Base-by-base conservation (phyloP, 2,888 invertebrate species). In the Bombylius major region DNA sequence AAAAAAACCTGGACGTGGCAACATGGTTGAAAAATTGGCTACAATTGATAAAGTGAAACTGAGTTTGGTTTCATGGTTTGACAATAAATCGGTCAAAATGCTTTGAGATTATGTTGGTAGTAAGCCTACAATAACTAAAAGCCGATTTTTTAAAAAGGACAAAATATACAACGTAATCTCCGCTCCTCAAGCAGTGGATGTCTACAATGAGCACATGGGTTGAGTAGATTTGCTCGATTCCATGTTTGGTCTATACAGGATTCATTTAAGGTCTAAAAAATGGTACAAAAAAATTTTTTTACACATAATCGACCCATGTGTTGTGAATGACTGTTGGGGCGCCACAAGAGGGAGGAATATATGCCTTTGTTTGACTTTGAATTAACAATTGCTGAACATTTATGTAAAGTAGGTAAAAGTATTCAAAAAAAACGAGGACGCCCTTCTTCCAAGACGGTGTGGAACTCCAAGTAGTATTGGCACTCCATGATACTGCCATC, bases 21-120 rank as follows among this genome's bases (percentile, higher is more conserved):
- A 36, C 33, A 54, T 54, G 44, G 51, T 50, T 11, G 57, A 58
- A 56, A 57, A 58, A 57, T 42, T 57, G 36, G 55, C 55, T 47
- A 54, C 47, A 6, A 54, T 60, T 42, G 57, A 58, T 47, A 54
- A 53, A 49, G 54, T 58, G 32, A 36, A 57, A 52, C 52, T 61
- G 51, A 46, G 57, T 12, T 55, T 61, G 44, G 57, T 57, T 54
- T 54, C 58, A 47, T 59, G 59, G 56, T 59, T 53, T 54, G 61
- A 57, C 55, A 60, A 59, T 36, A 59, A 58, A 55, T 48, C 56
- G 34, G 58, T 57, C 14, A 60, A 56, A 44, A 54, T 60, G 54
- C 54, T 56, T 55, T 57, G 58, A 46, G 56, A 56, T 11, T 60
- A 55, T 44, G 58, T 61, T 23, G 59, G 54, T 50, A 51, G 56